Evolutionary conservation across 2,113 vertebrate genomes (phyloP).

Genomic region (Ophiodon elongatus): DNA sequence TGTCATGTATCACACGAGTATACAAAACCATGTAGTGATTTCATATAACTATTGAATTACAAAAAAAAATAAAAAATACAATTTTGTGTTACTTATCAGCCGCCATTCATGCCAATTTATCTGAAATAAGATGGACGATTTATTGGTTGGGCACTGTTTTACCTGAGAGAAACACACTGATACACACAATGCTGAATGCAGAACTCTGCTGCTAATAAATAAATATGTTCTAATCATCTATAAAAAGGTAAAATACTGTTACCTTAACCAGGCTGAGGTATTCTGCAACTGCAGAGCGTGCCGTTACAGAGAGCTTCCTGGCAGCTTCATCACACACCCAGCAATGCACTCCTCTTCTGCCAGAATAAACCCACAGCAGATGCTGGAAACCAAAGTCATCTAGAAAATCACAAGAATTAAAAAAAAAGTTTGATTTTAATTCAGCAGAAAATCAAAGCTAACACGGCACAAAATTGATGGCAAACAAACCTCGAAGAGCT

Average conservation of each 20-base stretch:
- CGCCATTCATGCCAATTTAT: neutral
- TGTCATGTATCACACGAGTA: no score
- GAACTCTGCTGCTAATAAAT: neutral
- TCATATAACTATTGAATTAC: no score
- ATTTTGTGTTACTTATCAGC: neutral
- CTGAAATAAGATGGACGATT: neutral
- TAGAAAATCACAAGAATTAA: conserved; percentile 59
- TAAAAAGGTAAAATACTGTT: conserved; percentile 22
- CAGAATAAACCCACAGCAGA: conserved; percentile 96
- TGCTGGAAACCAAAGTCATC: conserved; percentile 95
- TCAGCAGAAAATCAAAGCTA: neutral
- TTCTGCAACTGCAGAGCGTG: conserved; percentile 92
- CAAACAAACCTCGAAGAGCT: conserved; percentile 88
- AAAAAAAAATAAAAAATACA: no score
- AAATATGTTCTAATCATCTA: neutral
- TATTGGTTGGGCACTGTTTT: neutral
- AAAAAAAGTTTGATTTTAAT: neutral
- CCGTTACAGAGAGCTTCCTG: conserved; percentile 90
- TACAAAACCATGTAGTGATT: no score
- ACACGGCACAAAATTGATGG: neutral
- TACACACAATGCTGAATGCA: neutral
- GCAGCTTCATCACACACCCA: conserved; percentile 96
- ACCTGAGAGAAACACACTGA: neutral
- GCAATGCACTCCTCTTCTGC: conserved; percentile 96
- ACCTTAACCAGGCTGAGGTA: conserved; percentile 95